These are phyloP conservation scores for Eptatretus burgeri DNA, from an alignment of 2,113 vertebrate genomes.

Conservation along the genomic window DNA sequence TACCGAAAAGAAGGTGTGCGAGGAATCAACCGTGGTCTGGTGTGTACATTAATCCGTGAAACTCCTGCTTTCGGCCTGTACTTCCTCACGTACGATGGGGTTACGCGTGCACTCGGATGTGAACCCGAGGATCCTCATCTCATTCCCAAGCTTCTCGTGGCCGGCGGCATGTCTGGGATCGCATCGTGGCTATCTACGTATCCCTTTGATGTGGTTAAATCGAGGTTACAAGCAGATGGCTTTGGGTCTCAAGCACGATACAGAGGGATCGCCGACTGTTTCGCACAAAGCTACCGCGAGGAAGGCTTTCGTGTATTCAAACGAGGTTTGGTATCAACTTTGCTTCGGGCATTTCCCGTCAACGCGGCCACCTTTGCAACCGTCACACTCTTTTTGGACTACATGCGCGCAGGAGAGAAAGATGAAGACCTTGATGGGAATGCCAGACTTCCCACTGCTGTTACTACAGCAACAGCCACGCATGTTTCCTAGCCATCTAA, in stretches of 20 bases:
- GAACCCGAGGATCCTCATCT: constrained; percentile 41
- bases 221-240: constrained; percentile 64
- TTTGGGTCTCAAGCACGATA: constrained; percentile 38
- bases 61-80: constrained; percentile 78
- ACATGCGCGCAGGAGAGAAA: constrained; percentile 22
- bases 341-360: constrained; percentile 71
- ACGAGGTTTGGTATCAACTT: constrained; percentile 55
- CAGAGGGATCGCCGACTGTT: constrained; percentile 44
- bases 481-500: too few species aligned
- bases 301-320: constrained; percentile 76
- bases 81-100: constrained; percentile 53
- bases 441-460: too few species aligned
- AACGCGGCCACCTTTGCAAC: constrained; percentile 80
- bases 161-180: constrained; percentile 59
- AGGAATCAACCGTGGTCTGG: constrained; percentile 65
- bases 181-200: constrained; percentile 78
- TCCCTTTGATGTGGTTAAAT: constrained; percentile 73
- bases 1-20: constrained; percentile 46
- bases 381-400: constrained; percentile 54
- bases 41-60: constrained; percentile 52
- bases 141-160: constrained; percentile 68
- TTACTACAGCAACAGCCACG: too few species aligned
- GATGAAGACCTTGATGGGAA: too few species aligned
- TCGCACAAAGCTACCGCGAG: constrained; percentile 33
- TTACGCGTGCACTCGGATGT: constrained; percentile 46